phyloP scores from a whole-genome alignment of 30 jellyfish, hydroid and myxozoan genomes.

The Chironex yamaguchii region DNA sequence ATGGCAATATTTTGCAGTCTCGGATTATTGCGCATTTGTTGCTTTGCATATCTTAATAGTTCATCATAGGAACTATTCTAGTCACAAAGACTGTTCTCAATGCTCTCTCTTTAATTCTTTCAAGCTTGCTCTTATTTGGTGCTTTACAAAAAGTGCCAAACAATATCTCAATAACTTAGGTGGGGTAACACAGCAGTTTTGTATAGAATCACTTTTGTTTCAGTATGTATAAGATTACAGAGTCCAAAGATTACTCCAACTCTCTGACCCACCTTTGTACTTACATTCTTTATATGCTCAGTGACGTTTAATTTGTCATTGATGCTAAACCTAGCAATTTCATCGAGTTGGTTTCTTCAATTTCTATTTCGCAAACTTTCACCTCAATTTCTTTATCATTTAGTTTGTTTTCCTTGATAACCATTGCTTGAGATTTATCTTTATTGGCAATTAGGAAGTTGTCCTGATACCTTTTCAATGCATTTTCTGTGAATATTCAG shows the following conservation, averaged over 20 bases:
- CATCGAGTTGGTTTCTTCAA: too few species aligned
- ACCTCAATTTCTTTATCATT: slow-evolving; percentile 5
- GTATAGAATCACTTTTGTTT: slow-evolving; percentile 26
- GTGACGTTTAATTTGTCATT: slow-evolving; percentile 33
- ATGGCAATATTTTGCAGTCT: slow-evolving; percentile 39
- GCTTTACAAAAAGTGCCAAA: slow-evolving; percentile 32
- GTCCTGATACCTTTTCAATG: slow-evolving; percentile 7
- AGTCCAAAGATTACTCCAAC: slow-evolving; percentile 43
- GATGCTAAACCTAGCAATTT: too few species aligned
- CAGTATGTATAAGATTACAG: slow-evolving; percentile 29
- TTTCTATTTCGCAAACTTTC: too few species aligned
- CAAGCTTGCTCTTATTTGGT: slow-evolving; percentile 36
- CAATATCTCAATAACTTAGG: slow-evolving; percentile 36
- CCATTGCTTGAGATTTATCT: slow-evolving; percentile 48
- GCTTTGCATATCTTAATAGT: not conserved
- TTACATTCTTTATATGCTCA: slow-evolving; percentile 31
- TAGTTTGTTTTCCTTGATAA: slow-evolving; percentile 25
- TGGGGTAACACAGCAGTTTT: slow-evolving; percentile 41
- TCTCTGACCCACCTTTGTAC: slow-evolving; percentile 57
- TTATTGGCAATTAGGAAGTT: slow-evolving; percentile 49
- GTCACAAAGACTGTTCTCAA: slow-evolving; percentile 20
- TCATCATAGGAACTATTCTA: not conserved
- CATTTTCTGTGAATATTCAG: slow-evolving; percentile 22
- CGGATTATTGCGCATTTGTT: not conserved
- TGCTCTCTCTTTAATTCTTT: slow-evolving; percentile 51